phyloP scores from a whole-genome alignment of 2,888 invertebrate genomes.

The Tiliacea aurago region DNA sequence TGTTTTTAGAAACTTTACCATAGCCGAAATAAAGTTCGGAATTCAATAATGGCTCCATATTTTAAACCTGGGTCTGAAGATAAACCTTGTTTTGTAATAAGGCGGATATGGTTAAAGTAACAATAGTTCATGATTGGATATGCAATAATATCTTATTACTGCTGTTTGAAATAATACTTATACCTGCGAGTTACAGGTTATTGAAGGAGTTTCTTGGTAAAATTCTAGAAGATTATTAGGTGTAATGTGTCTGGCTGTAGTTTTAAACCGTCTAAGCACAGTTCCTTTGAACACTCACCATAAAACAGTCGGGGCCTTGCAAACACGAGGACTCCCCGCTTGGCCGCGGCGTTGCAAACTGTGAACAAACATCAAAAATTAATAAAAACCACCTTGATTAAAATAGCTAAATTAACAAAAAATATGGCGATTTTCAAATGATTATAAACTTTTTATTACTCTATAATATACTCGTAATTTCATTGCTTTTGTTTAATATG shows the following conservation, averaged over 20 bases:
- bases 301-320: slow-evolving; percentile 93
- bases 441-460: slow-evolving; percentile 51
- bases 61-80: too few species aligned
- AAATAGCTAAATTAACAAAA: slow-evolving; percentile 43
- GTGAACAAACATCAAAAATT: slow-evolving; percentile 87
- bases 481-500: slow-evolving; percentile 42
- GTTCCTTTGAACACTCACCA: slow-evolving; percentile 89
- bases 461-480: slow-evolving; percentile 46
- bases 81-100: too few species aligned
- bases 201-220: slow-evolving; percentile 5
- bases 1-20: too few species aligned
- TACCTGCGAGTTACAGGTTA: not conserved
- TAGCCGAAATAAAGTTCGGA: too few species aligned
- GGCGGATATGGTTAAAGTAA: too few species aligned
- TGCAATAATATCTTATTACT: slow-evolving; percentile 11
- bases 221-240: slow-evolving; percentile 10
- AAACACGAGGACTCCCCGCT: slow-evolving; percentile 92
- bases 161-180: slow-evolving; percentile 17
- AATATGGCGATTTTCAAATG: slow-evolving; percentile 33
- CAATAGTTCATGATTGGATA: not conserved
- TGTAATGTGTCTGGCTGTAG: slow-evolving; percentile 33
- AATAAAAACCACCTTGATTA: slow-evolving; percentile 61
- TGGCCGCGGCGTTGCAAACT: slow-evolving; percentile 92
- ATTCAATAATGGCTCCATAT: too few species aligned
- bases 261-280: slow-evolving; percentile 15